These are phyloP conservation scores for Lepidotrigona ventralis DNA, from an alignment of 1,140 invertebrate genomes.

Conservation along the genomic window DNA sequence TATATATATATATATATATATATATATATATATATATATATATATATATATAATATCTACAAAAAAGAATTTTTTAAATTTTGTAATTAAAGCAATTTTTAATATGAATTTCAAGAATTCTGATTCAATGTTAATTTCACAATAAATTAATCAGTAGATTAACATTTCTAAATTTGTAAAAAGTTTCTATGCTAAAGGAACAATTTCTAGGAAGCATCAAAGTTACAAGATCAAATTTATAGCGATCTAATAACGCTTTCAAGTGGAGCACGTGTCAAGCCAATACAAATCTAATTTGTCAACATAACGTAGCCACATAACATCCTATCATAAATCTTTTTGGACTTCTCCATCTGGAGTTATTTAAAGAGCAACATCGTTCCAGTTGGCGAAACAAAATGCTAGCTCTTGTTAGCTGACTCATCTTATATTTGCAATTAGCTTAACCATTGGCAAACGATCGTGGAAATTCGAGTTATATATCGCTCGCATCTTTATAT, in stretches of 20 bases:
- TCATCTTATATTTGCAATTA: not conserved
- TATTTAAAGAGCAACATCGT: constrained; percentile 6
- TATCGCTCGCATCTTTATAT: not conserved
- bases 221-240: not conserved
- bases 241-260: not conserved
- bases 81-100: no score
- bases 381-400: not conserved
- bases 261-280: not conserved
- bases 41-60: no score
- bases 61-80: no score
- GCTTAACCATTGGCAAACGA: not conserved
- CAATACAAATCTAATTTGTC: constrained; percentile 12
- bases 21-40: no score
- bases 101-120: no score
- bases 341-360: not conserved
- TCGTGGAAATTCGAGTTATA: not conserved
- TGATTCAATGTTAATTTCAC: no score
- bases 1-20: no score
- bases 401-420: not conserved
- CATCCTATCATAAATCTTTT: not conserved
- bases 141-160: no score
- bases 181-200: no score
- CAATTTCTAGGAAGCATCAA: not conserved
- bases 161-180: no score
- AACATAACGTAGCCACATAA: not conserved